Conservation (phyloP, 1,140 invertebrate species). For the Diprion similis region DNA sequence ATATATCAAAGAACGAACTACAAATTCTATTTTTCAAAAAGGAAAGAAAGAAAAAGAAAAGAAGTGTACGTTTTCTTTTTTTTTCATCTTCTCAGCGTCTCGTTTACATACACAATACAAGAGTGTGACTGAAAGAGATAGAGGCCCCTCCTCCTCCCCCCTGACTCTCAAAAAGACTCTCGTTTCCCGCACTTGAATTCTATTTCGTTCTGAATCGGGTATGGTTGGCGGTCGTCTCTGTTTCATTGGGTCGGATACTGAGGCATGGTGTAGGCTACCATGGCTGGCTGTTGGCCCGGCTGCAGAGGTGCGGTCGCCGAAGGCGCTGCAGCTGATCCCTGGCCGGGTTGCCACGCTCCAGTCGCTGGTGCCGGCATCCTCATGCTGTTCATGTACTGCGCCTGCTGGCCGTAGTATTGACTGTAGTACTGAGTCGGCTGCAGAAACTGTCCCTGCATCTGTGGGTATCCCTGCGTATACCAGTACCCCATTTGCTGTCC, state of each 20-base stretch:
- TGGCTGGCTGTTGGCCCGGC: constrained; percentile 67
- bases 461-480: constrained; percentile 75
- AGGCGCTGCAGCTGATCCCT: constrained; percentile 57
- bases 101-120: constrained; percentile 8
- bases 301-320: constrained; percentile 61
- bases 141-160: too few relatives aligned
- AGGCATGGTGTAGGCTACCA: constrained; percentile 79
- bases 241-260: constrained; percentile 80
- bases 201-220: not conserved
- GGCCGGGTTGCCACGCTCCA: constrained; percentile 63
- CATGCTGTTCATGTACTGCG: constrained; percentile 64
- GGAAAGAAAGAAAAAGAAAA: not conserved
- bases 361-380: constrained; percentile 63
- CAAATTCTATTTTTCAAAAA: not conserved
- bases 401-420: constrained; percentile 67
- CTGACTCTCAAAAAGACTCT: too few relatives aligned
- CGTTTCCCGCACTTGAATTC: not conserved
- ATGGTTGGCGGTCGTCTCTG: constrained; percentile 25
- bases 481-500: constrained; percentile 81
- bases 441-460: constrained; percentile 62
- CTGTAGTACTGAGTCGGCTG: constrained; percentile 54
- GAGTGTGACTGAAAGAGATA: not conserved
- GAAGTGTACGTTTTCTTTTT: constrained; percentile 3
- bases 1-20: not conserved
- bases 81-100: not conserved